These are phyloP conservation scores for Calidris pygmaea DNA, from an alignment of 2,113 vertebrate genomes.

Conservation along the genomic window DNA sequence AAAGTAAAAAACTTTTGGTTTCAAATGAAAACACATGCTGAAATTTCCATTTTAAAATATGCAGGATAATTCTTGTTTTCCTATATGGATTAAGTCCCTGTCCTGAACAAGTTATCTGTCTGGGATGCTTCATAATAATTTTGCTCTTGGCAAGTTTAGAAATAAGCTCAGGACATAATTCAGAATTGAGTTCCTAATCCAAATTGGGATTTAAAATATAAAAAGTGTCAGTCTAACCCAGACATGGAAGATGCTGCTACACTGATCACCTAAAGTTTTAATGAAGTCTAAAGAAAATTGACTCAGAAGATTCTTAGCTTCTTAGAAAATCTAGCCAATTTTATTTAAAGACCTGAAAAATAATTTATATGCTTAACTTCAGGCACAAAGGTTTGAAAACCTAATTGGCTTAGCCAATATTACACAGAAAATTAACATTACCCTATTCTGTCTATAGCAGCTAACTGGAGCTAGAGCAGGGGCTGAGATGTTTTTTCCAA, in stretches of 20 bases:
- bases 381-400: constrained; percentile 41
- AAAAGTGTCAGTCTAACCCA: constrained; percentile 13
- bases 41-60: constrained; percentile 50
- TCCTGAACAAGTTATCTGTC: constrained; percentile 33
- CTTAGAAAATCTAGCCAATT: neutral
- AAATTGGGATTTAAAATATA: constrained; percentile 49
- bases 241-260: neutral
- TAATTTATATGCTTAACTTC: constrained; percentile 59
- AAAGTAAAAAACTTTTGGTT: neutral
- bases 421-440: neutral
- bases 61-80: constrained; percentile 47
- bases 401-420: constrained; percentile 18
- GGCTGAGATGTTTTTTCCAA: neutral
- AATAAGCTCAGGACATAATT: constrained; percentile 46
- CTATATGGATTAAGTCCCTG: constrained; percentile 44
- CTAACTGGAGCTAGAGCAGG: neutral
- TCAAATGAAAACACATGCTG: constrained; percentile 39
- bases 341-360: constrained; percentile 55
- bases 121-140: constrained; percentile 31
- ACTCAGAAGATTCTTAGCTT: neutral
- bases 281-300: constrained; percentile 49
- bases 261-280: constrained; percentile 10
- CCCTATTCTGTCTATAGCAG: neutral
- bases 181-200: constrained; percentile 50
- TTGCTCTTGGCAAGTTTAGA: constrained; percentile 41